Percentiles rank a stretch among this genome's conserved stretches.
phyloP scores from a whole-genome alignment of 2,797 vertebrate species.

The Columba guinea region DNA sequence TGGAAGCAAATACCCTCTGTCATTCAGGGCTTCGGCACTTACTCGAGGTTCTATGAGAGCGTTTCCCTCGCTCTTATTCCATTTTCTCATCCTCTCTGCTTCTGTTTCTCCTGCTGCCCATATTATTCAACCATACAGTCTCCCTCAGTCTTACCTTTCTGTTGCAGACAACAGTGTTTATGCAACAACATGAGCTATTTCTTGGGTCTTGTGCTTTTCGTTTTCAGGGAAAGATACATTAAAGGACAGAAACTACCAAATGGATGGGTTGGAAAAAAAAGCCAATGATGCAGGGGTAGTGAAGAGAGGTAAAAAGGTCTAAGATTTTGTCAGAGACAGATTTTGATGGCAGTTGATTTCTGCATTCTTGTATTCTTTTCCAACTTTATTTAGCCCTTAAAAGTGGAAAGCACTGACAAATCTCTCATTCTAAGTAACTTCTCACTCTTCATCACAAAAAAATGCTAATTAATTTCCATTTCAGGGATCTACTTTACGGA shows the following conservation, averaged over 20 bases:
- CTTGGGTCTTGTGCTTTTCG: neutral
- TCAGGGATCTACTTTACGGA: neutral
- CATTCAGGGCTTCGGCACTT: neutral
- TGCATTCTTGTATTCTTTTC: neutral
- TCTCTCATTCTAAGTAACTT: neutral
- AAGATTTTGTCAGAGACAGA: neutral
- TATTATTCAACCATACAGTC: neutral
- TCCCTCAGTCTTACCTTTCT: neutral
- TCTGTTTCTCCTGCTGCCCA: neutral
- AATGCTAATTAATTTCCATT: neutral
- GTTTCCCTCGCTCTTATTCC: neutral
- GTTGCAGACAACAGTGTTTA: neutral
- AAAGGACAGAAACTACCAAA: neutral
- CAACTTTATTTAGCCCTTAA: neutral
- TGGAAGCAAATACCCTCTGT: neutral
- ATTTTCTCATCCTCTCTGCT: neutral
- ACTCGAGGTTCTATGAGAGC: fast-evolving
- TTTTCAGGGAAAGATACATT: neutral
- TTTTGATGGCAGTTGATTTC: neutral
- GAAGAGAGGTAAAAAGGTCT: neutral
- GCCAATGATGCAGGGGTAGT: fast-evolving
- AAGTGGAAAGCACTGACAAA: neutral
- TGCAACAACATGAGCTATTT: neutral
- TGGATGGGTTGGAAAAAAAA: neutral
- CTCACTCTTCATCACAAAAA: neutral